Evolutionary conservation across 2,113 vertebrate genomes (phyloP).

Genomic region (Poecilia latipinna): DNA sequence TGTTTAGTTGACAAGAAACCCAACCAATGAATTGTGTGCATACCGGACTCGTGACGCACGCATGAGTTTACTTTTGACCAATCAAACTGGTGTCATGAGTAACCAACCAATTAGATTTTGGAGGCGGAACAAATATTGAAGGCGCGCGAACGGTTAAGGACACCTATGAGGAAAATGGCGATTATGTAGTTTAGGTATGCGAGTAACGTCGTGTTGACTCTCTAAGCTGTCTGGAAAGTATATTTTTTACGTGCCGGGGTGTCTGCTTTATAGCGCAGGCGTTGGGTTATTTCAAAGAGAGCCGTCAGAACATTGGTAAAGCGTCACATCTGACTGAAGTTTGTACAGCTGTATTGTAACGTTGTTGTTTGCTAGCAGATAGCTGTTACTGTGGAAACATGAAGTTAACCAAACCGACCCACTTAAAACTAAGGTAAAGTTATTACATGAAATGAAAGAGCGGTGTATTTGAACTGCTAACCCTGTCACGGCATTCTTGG

Average conservation of each 20-base stretch:
- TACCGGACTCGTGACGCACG: not conserved
- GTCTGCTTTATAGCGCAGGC: accelerated
- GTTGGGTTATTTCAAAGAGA: accelerated
- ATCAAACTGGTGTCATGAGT: conserved; percentile 6
- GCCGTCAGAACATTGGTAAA: not conserved
- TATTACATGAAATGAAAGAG: conserved; percentile 8
- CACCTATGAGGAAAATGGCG: conserved; percentile 73
- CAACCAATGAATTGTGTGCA: conserved; percentile 39
- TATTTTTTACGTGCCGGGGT: not conserved
- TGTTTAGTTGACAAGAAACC: conserved; percentile 32
- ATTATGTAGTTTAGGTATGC: not conserved
- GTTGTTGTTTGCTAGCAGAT: conserved; percentile 6
- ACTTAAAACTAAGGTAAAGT: not conserved
- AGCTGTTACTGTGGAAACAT: not conserved
- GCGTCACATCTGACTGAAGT: not conserved
- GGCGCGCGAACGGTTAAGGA: conserved; percentile 79
- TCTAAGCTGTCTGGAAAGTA: not conserved
- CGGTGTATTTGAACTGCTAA: not conserved
- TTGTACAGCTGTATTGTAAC: not conserved
- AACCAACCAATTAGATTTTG: conserved; percentile 62
- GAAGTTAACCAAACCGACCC: not conserved
- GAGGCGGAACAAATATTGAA: conserved; percentile 29
- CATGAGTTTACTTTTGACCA: conserved; percentile 32
- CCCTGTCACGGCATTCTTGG: not conserved
- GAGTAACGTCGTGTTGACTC: not conserved